phyloP scores from a whole-genome alignment of 1,140 invertebrate species.

The Vollenhovia emeryi region DNA sequence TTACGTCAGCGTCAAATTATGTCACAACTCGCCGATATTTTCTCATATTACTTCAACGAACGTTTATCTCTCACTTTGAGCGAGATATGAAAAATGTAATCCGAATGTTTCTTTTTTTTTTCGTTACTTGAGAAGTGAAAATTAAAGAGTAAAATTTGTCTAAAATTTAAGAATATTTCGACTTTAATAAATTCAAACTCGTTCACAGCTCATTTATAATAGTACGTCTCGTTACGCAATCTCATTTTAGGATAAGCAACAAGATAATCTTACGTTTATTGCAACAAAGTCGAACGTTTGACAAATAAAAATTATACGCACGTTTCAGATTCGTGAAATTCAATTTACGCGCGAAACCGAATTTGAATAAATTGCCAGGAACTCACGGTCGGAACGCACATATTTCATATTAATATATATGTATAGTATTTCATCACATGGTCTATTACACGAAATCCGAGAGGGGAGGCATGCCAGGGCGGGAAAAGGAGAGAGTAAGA shows the following conservation, averaged over 20 bases:
- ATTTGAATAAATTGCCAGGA: constrained; percentile 4
- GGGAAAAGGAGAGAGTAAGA: background rate
- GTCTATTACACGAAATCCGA: background rate
- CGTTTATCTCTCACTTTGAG: background rate
- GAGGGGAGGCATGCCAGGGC: background rate
- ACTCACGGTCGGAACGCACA: background rate
- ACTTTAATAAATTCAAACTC: background rate
- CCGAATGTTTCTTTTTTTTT: background rate
- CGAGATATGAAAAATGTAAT: background rate
- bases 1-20: background rate
- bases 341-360: constrained; percentile 2
- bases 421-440: background rate
- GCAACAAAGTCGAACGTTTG: background rate
- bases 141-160: background rate
- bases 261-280: background rate
- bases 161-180: background rate
- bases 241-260: no score
- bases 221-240: background rate
- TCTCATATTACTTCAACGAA: background rate
- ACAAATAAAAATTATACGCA: background rate
- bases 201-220: background rate
- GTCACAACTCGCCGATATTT: background rate
- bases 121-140: background rate
- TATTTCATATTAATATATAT: constrained; percentile 21
- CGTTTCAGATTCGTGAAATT: background rate